Evolutionary conservation across 2,888 invertebrate species (phyloP).

Genomic region (Drosophila prolongata): DNA sequence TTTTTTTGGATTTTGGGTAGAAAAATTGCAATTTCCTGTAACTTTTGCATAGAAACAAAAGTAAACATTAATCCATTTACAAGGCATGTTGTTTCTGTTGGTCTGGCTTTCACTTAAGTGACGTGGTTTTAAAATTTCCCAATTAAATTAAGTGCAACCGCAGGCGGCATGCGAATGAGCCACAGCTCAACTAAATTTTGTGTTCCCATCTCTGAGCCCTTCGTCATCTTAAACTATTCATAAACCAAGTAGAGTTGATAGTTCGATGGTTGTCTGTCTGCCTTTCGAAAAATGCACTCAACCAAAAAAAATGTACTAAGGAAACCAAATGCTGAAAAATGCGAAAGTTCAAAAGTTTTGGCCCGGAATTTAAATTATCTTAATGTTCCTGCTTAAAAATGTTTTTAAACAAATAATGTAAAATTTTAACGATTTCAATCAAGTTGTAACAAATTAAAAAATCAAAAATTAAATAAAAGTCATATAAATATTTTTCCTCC

Average conservation of each 20-base stretch:
- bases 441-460: no score
- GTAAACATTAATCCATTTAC: conserved; percentile 82
- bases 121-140: conserved; percentile 82
- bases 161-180: conserved; percentile 80
- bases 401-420: no score
- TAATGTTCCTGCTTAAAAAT: no score
- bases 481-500: no score
- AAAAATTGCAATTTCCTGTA: conserved; percentile 80
- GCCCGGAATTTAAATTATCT: no score
- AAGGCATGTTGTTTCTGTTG: conserved; percentile 42
- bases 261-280: conserved; percentile 51
- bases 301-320: background rate
- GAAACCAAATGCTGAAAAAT: no score
- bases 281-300: conserved; percentile 5
- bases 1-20: conserved; percentile 62
- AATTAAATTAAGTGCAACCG: conserved; percentile 85
- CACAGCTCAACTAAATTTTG: conserved; percentile 31
- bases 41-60: conserved; percentile 68
- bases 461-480: no score
- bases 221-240: conserved; percentile 70
- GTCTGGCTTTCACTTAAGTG: conserved; percentile 57
- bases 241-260: conserved; percentile 69
- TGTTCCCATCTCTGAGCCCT: conserved; percentile 18
- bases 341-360: no score
- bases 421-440: no score